These are phyloP conservation scores for Uromys caudimaculatus DNA, from an alignment of 2,797 vertebrate genomes.

Conservation along the genomic window DNA sequence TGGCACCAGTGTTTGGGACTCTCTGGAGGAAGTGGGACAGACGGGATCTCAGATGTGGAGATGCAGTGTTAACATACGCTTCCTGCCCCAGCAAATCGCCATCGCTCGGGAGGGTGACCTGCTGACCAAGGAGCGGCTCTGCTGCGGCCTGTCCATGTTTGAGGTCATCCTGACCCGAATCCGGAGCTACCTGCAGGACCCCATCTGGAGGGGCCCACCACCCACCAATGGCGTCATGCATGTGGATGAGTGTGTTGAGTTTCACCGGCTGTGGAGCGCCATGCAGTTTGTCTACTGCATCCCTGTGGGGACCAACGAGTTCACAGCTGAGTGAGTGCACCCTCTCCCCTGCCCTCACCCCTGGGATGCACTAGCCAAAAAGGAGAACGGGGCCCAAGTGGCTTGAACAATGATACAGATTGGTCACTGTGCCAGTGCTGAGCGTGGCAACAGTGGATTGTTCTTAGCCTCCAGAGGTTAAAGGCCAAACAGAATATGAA, in stretches of 20 bases:
- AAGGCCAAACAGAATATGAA: background rate
- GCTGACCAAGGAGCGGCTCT: constrained; percentile 98
- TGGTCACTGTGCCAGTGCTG: accelerated
- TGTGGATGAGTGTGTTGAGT: constrained; percentile 98
- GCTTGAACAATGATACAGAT: background rate
- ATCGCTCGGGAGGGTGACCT: constrained; percentile 98
- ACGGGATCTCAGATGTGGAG: background rate
- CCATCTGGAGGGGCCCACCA: constrained; percentile 97
- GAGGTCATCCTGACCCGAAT: constrained; percentile 98
- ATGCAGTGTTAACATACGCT: background rate
- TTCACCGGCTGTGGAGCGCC: constrained; percentile 99
- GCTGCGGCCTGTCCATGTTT: constrained; percentile 99
- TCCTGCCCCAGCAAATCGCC: constrained; percentile 95
- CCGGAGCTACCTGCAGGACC: constrained; percentile 97
- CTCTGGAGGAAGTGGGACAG: background rate
- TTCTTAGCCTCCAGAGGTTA: background rate
- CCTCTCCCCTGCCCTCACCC: background rate
- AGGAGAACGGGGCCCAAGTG: accelerated
- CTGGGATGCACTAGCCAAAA: background rate
- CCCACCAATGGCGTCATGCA: constrained; percentile 99
- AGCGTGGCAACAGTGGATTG: accelerated
- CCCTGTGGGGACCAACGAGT: constrained; percentile 98
- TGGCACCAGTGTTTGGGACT: background rate
- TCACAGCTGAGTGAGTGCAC: constrained; percentile 96
- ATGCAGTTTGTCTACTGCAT: constrained; percentile 99